Conservation (phyloP, 2,797 vertebrate genomes). For the Sparidentex hasta region DNA sequence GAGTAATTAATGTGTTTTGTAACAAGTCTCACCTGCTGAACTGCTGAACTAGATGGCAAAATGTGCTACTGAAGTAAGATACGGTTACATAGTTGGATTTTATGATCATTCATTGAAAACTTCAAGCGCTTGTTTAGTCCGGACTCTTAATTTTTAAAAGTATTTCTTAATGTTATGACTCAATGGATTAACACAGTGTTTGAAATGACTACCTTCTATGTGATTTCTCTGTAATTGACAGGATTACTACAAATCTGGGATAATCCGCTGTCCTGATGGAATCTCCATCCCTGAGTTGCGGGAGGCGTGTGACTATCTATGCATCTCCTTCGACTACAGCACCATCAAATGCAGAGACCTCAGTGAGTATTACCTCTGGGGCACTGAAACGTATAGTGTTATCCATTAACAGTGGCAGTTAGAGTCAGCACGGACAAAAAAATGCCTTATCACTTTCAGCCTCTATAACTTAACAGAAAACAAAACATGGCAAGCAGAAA, state of each 20-base stretch:
- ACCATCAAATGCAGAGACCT: constrained; percentile 99
- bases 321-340: constrained; percentile 99
- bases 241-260: constrained; percentile 99
- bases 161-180: constrained; percentile 16
- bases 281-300: constrained; percentile 98
- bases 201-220: constrained; percentile 43
- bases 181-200: constrained; percentile 26
- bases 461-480: not conserved
- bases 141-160: not conserved
- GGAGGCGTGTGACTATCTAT: constrained; percentile 99
- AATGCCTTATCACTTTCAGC: not conserved
- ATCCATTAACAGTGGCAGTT: not conserved
- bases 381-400: not conserved
- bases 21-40: constrained; percentile 2
- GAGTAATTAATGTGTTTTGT: constrained; percentile 2
- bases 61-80: not conserved
- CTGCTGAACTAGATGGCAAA: not conserved
- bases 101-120: not conserved
- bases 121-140: not conserved
- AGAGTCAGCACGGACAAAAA: not conserved
- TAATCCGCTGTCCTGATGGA: constrained; percentile 99
- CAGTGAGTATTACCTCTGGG: constrained; percentile 88
- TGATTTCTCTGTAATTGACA: constrained; percentile 80
- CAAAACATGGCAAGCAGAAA: not conserved
- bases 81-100: not conserved